A percentile compares a stretch with the other conserved stretches of the same genome.
Conservation (phyloP, 2,888 invertebrate genomes). For the Marronus borbonicus region DNA sequence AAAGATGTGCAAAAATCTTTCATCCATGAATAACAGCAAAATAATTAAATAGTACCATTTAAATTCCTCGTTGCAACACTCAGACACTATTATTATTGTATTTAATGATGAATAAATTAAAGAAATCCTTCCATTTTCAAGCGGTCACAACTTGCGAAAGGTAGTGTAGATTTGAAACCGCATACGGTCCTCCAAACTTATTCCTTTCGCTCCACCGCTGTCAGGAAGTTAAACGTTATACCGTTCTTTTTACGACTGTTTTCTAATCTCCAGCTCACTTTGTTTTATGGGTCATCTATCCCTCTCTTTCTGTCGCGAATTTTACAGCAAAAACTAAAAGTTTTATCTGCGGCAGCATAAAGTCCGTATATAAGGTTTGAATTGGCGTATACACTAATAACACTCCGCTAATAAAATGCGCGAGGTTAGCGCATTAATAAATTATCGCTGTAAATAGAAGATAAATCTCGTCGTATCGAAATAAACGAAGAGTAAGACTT, state of each 20-base stretch:
- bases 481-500: no score
- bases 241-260: conserved; percentile 37
- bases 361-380: conserved; percentile 12
- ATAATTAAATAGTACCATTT: no score
- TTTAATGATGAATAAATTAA: no score
- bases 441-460: background rate
- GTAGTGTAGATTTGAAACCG: background rate
- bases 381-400: conserved; percentile 10
- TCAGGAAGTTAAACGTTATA: conserved; percentile 31
- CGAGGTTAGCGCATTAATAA: background rate
- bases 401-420: conserved; percentile 26
- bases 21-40: no score
- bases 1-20: no score
- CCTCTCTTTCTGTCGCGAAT: background rate
- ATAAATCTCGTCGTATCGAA: background rate
- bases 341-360: conserved; percentile 28
- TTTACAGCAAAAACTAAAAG: conserved; percentile 38
- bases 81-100: no score
- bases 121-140: no score
- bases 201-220: background rate
- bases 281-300: conserved; percentile 37
- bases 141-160: no score
- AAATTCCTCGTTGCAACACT: no score
- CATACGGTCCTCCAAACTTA: background rate
- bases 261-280: conserved; percentile 43